These are phyloP conservation scores for Ochlodes sylvanus DNA, from an alignment of 2,888 invertebrate genomes.

Conservation along the genomic window DNA sequence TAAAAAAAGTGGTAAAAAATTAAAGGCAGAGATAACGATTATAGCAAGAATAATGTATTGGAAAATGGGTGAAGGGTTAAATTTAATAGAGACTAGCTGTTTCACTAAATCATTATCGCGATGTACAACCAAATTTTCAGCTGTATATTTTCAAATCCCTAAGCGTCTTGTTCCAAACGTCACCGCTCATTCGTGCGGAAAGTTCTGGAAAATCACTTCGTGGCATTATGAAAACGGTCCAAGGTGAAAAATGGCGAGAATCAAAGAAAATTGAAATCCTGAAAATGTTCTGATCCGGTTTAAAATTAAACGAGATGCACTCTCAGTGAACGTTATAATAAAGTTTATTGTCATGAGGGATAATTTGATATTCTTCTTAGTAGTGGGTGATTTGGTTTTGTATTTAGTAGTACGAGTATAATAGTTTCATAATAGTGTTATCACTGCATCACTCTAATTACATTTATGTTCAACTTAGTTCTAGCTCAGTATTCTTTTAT, in stretches of 20 bases:
- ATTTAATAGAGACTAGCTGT: too few relatives aligned
- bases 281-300: conserved; percentile 40
- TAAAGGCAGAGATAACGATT: too few relatives aligned
- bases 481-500: too few relatives aligned
- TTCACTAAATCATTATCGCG: too few relatives aligned
- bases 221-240: conserved; percentile 46
- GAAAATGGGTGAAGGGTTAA: too few relatives aligned
- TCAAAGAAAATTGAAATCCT: conserved; percentile 40
- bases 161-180: conserved; percentile 33
- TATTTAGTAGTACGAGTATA: too few relatives aligned
- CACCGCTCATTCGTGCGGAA: conserved; percentile 36
- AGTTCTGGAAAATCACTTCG: conserved; percentile 36
- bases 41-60: too few relatives aligned
- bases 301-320: conserved; percentile 22
- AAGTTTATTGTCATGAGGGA: conserved; percentile 3
- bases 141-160: conserved; percentile 26
- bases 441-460: too few relatives aligned
- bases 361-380: not conserved
- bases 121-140: conserved; percentile 12
- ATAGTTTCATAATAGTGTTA: too few relatives aligned
- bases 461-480: too few relatives aligned
- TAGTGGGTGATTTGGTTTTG: not conserved
- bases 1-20: too few relatives aligned
- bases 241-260: conserved; percentile 45
- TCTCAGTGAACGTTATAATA: not conserved